A percentile compares a stretch with the other conserved stretches of the same genome.
Evolutionary conservation across 2,113 vertebrate genomes (phyloP).

Genomic region (Stigmatopora nigra): DNA sequence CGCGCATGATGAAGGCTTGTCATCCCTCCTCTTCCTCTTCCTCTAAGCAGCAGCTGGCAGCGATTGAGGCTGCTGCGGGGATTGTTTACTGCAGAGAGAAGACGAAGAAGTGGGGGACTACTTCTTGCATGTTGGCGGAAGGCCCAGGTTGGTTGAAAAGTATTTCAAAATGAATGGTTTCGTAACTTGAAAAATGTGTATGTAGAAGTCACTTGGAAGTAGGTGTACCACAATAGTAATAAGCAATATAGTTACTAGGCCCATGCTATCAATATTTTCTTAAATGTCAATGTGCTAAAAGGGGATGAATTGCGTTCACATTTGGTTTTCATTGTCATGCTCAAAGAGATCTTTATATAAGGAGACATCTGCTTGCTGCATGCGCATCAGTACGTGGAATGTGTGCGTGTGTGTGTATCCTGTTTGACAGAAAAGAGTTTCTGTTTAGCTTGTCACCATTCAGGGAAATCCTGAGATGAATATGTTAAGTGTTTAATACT

Average conservation of each 20-base stretch:
- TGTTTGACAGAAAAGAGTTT: neutral
- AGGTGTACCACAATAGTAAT: too few species aligned
- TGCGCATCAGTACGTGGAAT: conserved; percentile 4
- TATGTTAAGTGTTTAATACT: neutral
- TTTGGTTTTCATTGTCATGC: conserved; percentile 1
- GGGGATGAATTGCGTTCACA: neutral
- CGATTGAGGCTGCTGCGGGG: neutral
- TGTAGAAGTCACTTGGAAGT: neutral
- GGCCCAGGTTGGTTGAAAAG: conserved; percentile 3
- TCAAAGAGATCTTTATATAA: neutral
- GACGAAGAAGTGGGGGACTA: neutral
- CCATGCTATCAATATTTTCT: too few species aligned
- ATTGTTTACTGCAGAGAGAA: conserved; percentile 2
- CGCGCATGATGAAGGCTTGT: conserved; percentile 1
- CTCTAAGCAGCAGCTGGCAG: conserved; percentile 5
- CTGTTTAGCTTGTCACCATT: neutral
- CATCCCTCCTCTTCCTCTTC: neutral
- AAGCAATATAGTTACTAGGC: too few species aligned
- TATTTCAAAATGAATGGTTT: too few species aligned
- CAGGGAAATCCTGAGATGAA: neutral
- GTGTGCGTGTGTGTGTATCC: neutral
- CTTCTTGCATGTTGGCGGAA: neutral
- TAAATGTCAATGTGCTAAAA: too few species aligned
- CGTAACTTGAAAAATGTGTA: neutral
- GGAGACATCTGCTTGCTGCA: conserved; percentile 1